phyloP scores from a whole-genome alignment of 2,113 vertebrate genomes.

The Microtus pennsylvanicus region DNA sequence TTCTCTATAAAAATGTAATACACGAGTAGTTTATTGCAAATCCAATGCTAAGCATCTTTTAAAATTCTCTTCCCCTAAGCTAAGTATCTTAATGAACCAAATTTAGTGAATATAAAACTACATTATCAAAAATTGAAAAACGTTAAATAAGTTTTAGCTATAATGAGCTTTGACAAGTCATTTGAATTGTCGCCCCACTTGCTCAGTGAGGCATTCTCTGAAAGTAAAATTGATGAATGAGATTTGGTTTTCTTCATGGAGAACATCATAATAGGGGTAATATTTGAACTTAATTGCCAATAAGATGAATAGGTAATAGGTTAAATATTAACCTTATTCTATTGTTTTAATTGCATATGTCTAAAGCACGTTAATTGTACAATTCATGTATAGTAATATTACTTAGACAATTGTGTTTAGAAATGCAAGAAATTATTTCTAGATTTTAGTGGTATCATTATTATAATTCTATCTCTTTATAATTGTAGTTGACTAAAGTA shows the following conservation, averaged over 20 bases:
- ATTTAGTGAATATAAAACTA: slow-evolving; percentile 59
- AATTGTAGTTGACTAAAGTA: slow-evolving; percentile 44
- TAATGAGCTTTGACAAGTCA: slow-evolving; percentile 72
- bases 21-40: slow-evolving; percentile 46
- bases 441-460: slow-evolving; percentile 58
- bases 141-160: slow-evolving; percentile 61
- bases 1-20: slow-evolving; percentile 53
- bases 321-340: slow-evolving; percentile 80
- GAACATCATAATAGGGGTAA: slow-evolving; percentile 76
- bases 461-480: slow-evolving; percentile 58
- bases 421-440: slow-evolving; percentile 73
- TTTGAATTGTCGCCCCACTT: slow-evolving; percentile 68
- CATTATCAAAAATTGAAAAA: slow-evolving; percentile 66
- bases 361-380: slow-evolving; percentile 81
- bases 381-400: slow-evolving; percentile 68
- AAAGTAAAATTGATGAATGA: slow-evolving; percentile 75
- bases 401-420: slow-evolving; percentile 61
- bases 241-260: slow-evolving; percentile 80
- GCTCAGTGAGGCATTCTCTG: slow-evolving; percentile 70
- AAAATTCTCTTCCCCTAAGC: neutral
- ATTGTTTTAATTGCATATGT: slow-evolving; percentile 67
- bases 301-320: slow-evolving; percentile 80
- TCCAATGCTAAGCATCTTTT: neutral
- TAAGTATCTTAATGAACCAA: slow-evolving; percentile 72
- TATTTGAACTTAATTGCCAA: slow-evolving; percentile 78